phyloP scores from a whole-genome alignment of 2,888 invertebrate species.

The Plagodis dolabraria region DNA sequence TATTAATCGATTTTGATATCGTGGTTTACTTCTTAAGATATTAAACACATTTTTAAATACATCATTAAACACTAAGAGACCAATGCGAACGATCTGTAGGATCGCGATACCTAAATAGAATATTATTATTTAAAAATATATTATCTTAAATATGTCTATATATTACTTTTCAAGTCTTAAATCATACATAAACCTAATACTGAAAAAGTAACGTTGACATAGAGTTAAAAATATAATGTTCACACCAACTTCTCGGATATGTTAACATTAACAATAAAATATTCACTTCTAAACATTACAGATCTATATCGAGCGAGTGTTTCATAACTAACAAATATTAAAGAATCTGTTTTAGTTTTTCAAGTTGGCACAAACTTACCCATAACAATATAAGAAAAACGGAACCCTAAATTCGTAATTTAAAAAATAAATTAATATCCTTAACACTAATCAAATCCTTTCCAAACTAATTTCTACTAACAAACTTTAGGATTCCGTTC shows the following conservation, averaged over 20 bases:
- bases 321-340: constrained; percentile 2
- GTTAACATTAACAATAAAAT: constrained; percentile 31
- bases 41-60: constrained; percentile 61
- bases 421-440: constrained; percentile 66
- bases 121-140: constrained; percentile 47
- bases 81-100: constrained; percentile 51
- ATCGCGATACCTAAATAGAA: constrained; percentile 49
- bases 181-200: constrained; percentile 72
- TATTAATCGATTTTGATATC: constrained; percentile 6
- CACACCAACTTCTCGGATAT: constrained; percentile 74
- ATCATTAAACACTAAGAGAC: constrained; percentile 60
- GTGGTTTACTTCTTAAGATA: constrained; percentile 4
- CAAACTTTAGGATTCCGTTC: constrained; percentile 62
- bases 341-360: constrained; percentile 11
- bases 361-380: constrained; percentile 76
- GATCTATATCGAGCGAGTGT: constrained; percentile 24
- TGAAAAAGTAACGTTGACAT: constrained; percentile 74
- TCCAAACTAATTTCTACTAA: constrained; percentile 61
- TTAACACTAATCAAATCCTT: constrained; percentile 74
- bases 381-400: constrained; percentile 51
- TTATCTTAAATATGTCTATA: constrained; percentile 53
- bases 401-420: constrained; percentile 59
- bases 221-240: constrained; percentile 50
- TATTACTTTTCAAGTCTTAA: constrained; percentile 76
- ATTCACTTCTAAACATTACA: constrained; percentile 24